These are phyloP conservation scores for Dryococelus australis DNA, from an alignment of 2,888 invertebrate species.

Conservation along the genomic window DNA sequence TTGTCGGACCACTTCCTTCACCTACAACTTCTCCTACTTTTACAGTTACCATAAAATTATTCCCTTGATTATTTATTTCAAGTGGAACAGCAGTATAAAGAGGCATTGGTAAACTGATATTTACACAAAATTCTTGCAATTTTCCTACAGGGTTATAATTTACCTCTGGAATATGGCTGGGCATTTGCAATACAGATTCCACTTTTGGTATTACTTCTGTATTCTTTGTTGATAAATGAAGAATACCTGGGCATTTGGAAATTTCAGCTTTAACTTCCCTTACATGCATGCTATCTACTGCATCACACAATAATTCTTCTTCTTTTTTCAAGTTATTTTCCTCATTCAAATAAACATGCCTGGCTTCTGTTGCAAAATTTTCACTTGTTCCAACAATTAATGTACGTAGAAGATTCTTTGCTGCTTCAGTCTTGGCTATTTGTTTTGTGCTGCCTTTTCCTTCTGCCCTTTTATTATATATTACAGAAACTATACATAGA, in stretches of 20 bases:
- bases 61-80: background rate
- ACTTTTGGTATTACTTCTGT: background rate
- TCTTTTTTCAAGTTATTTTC: background rate
- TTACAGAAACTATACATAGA: background rate
- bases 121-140: background rate
- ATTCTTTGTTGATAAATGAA: background rate
- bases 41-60: background rate
- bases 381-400: background rate
- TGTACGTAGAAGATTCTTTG: background rate
- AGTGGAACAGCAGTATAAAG: background rate
- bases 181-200: background rate
- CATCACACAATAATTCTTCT: background rate
- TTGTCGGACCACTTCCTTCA: background rate
- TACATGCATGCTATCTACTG: background rate
- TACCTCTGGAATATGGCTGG: background rate
- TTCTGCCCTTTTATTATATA: background rate
- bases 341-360: background rate
- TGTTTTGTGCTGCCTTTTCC: background rate
- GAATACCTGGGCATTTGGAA: background rate
- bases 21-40: background rate
- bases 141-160: background rate
- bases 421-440: constrained; percentile 16
- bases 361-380: background rate
- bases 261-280: background rate
- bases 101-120: background rate